phyloP scores from a whole-genome alignment of 2,797 vertebrate genomes.

The Ibycter americanus region DNA sequence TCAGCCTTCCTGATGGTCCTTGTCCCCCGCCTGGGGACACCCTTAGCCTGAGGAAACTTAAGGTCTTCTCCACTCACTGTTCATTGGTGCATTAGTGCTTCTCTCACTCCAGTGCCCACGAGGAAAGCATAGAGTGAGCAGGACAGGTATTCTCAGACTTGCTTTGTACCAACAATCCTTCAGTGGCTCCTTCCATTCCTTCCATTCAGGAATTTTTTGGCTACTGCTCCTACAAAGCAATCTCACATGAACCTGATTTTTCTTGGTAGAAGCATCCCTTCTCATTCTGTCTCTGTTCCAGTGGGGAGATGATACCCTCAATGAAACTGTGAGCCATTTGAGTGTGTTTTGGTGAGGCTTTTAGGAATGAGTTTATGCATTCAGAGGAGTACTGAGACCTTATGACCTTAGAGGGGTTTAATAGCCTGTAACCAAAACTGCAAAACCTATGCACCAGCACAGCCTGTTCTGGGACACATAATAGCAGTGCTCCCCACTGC shows the following conservation, averaged over 20 bases:
- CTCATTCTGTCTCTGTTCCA: not conserved
- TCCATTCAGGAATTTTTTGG: not conserved
- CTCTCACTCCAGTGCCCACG: not conserved
- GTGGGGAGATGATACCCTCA: not conserved
- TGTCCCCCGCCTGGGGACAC: rapidly evolving
- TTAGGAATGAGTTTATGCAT: not conserved
- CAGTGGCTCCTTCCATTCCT: not conserved
- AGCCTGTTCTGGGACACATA: not conserved
- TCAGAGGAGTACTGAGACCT: not conserved
- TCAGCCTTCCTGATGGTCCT: not conserved
- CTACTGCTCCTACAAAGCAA: not conserved
- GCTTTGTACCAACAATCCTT: not conserved
- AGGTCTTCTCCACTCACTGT: not conserved
- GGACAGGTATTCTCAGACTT: not conserved
- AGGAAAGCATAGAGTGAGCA: not conserved
- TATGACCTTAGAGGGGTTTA: not conserved
- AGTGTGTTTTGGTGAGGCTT: not conserved
- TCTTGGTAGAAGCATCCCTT: not conserved
- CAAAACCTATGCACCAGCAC: constrained; percentile 32
- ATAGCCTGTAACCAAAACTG: constrained; percentile 32
- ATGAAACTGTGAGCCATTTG: not conserved
- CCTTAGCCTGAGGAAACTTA: not conserved
- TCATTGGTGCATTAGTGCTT: not conserved
- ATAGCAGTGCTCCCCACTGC: not conserved
- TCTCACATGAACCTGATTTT: not conserved